Conservation (phyloP, 2,797 vertebrate genomes). For the Cyclopterus lumpus region DNA sequence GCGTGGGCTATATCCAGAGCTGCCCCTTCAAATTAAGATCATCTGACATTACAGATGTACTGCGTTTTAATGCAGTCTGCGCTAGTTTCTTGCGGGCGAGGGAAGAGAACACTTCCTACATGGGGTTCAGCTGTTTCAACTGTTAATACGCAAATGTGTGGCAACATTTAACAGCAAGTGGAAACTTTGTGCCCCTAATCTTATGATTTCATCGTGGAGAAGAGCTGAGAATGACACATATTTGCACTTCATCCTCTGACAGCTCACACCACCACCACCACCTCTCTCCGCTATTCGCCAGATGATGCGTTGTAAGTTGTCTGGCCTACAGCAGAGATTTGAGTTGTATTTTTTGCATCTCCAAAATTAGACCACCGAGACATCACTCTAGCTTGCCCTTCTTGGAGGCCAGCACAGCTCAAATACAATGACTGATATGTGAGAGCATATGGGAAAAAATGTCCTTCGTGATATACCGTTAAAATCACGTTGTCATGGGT, state of each 20-base stretch:
- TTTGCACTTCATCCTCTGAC: slow-evolving; percentile 20
- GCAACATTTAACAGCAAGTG: slow-evolving; percentile 15
- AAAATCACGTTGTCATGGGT: not conserved
- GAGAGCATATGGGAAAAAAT: slow-evolving; percentile 8
- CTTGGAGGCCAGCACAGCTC: slow-evolving; percentile 13
- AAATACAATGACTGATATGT: slow-evolving; percentile 8
- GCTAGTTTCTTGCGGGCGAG: slow-evolving; percentile 13
- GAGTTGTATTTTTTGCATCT: slow-evolving; percentile 32
- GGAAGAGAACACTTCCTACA: slow-evolving; percentile 25
- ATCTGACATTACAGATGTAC: slow-evolving; percentile 54
- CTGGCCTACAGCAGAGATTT: slow-evolving; percentile 28
- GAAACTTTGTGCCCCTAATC: not conserved
- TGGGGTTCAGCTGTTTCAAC: slow-evolving; percentile 27
- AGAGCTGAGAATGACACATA: slow-evolving; percentile 21
- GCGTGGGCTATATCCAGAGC: slow-evolving; percentile 37
- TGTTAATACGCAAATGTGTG: slow-evolving; percentile 16
- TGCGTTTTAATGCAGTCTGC: slow-evolving; percentile 31
- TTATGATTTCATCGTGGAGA: slow-evolving; percentile 3
- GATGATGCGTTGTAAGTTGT: slow-evolving; percentile 38
- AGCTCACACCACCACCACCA: slow-evolving; percentile 18
- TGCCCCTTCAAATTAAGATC: slow-evolving; percentile 57
- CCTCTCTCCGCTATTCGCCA: slow-evolving; percentile 19
- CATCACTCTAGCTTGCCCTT: slow-evolving; percentile 31
- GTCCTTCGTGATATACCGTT: not conserved
- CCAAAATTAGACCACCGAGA: slow-evolving; percentile 44